Base-by-base conservation (phyloP, 2,113 vertebrate genomes). In the Pangasianodon hypophthalmus region DNA sequence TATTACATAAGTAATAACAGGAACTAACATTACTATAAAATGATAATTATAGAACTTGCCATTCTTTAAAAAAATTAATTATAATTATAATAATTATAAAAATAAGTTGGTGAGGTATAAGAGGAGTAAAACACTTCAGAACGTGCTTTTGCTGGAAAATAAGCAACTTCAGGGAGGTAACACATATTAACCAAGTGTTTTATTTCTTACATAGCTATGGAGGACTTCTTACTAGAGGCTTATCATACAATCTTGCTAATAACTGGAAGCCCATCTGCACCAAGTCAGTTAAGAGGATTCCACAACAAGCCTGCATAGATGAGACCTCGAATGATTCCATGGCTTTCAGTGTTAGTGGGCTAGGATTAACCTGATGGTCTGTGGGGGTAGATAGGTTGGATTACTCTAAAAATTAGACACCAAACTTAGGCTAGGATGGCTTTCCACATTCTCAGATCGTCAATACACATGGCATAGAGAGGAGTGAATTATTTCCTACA, bases 251-350 rank as follows among this genome's bases (percentile, higher is more conserved):
- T 67, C 73, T 84, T 84, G 87, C 60, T 87, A 89, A 92, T 94
- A 95, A 93, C 16, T 10, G 46, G 5, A 92, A 67, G 91, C 90
- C 90, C 87, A 93, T 92, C 88, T 91, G 92, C 92, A 52, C 50
- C 86, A 85, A 56, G 91, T 58, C 82, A 75, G 94, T 92, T 95
- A 94, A 95, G 93, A 94, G 92, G 95, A 95, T 95, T 95, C 92
- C 90, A 85, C 86, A 16, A 11, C 67, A 91, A 90, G 88, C 73
- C 87, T 80, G 86, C 69, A 52, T 13, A 87, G 62, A 77, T 71
- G 48, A 88, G 84, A 64, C 50, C 19, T 44, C 79, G 9, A 60
- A 69, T 71, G 37, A 86, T 88, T 77, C 3, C 83, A 62, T n/a
- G 90, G 91, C 89, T 90, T 50, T 87, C 87, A 91, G 58, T 86